Evolutionary conservation across 2,797 vertebrate species (phyloP).

Genomic region (Manis crassicaudata): DNA sequence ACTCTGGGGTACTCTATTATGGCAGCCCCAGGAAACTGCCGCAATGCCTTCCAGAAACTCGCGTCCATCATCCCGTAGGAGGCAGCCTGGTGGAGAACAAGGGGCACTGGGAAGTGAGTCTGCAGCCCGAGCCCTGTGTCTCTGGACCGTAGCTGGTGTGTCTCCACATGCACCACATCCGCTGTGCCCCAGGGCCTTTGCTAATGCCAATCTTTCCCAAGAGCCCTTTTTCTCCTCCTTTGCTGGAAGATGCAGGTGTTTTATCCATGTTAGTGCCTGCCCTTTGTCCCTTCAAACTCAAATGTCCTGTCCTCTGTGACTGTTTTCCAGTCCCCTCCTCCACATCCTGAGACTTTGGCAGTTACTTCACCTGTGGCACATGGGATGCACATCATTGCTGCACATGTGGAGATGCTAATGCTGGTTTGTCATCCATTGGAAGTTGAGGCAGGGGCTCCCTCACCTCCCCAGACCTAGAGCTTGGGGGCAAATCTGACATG

Average conservation of each 20-base stretch:
- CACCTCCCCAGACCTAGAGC: not conserved
- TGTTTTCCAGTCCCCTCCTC: not conserved
- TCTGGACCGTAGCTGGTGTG: not conserved
- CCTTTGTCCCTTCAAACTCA: not conserved
- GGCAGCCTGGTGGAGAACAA: not conserved
- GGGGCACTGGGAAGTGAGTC: not conserved
- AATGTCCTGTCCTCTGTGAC: accelerated
- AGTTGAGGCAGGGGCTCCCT: not conserved
- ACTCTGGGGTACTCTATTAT: not conserved
- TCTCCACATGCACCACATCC: not conserved
- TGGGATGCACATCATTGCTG: accelerated
- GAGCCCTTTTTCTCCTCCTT: not conserved
- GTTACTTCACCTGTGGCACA: accelerated
- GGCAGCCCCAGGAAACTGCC: too few species aligned
- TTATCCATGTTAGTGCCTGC: too few species aligned
- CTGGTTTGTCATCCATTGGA: not conserved
- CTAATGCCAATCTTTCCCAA: not conserved
- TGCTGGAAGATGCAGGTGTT: not conserved
- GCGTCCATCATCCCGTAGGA: accelerated
- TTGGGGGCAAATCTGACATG: not conserved
- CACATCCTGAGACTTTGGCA: accelerated
- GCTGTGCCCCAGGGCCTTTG: not conserved
- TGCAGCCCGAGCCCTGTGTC: not conserved
- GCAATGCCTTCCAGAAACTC: accelerated
- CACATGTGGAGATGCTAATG: not conserved